A percentile compares a stretch with the other conserved stretches of the same genome.
Conservation (phyloP, 2,888 invertebrate genomes). For the Argynnis bischoffii region DNA sequence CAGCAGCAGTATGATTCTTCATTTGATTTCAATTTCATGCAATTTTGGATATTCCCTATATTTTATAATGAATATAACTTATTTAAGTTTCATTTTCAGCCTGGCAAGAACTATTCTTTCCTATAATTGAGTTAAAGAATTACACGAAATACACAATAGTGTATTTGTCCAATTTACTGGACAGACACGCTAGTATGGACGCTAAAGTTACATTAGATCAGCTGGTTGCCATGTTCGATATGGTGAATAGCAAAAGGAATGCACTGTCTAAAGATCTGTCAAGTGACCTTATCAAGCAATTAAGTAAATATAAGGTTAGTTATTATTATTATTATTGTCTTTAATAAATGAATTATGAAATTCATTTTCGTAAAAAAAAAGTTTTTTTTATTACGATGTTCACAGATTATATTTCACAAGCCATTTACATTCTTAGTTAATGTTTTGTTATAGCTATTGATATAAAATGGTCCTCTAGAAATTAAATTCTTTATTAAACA, state of each 20-base stretch:
- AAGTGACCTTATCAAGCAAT: constrained; percentile 78
- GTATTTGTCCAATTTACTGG: constrained; percentile 82
- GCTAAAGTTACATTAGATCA: constrained; percentile 77
- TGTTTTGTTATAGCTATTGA: no score
- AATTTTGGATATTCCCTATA: background rate
- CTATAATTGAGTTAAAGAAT: constrained; percentile 86
- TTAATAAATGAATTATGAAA: background rate
- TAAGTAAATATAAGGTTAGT: constrained; percentile 81
- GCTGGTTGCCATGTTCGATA: constrained; percentile 83
- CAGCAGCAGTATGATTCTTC: no score
- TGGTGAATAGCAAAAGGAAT: constrained; percentile 81
- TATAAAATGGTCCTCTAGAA: no score
- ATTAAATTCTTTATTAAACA: no score
- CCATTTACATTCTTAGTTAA: no score
- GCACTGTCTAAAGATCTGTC: constrained; percentile 79
- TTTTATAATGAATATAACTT: background rate
- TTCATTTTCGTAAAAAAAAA: background rate
- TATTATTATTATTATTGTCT: constrained; percentile 37
- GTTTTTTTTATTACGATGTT: no score
- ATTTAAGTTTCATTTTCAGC: constrained; percentile 67
- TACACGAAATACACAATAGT: constrained; percentile 85
- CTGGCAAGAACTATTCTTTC: constrained; percentile 89
- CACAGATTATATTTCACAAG: no score
- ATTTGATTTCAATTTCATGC: no score
- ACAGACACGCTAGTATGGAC: constrained; percentile 64